Evolutionary conservation across 1,140 invertebrate species (phyloP).

Genomic region (Leptinotarsa defecta): DNA sequence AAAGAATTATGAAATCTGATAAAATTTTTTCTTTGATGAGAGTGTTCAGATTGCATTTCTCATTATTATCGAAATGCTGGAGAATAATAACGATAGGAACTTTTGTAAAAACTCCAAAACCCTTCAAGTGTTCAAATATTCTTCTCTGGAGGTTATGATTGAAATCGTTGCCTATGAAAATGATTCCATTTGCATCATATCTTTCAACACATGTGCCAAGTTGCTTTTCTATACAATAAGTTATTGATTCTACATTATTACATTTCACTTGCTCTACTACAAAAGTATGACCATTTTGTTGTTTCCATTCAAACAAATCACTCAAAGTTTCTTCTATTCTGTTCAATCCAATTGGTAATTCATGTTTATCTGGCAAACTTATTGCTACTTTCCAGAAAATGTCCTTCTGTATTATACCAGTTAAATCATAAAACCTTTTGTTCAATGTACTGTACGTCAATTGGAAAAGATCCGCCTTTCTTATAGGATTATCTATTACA

Average conservation of each 20-base stretch:
- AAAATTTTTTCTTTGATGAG: slow-evolving; percentile 39
- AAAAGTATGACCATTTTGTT: slow-evolving; percentile 31
- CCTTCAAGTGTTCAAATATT: slow-evolving; percentile 44
- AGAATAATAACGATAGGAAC: slow-evolving; percentile 47
- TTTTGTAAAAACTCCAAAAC: slow-evolving; percentile 41
- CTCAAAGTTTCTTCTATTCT: slow-evolving; percentile 54
- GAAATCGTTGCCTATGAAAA: slow-evolving; percentile 47
- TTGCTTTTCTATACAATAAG: slow-evolving; percentile 44
- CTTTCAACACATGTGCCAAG: slow-evolving; percentile 33
- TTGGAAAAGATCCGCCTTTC: slow-evolving; percentile 58
- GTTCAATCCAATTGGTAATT: slow-evolving; percentile 47
- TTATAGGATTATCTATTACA: slow-evolving; percentile 51
- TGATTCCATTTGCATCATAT: slow-evolving; percentile 45
- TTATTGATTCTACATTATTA: slow-evolving; percentile 32
- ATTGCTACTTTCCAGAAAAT: slow-evolving; percentile 73
- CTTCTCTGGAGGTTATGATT: slow-evolving; percentile 37
- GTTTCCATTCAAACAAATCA: slow-evolving; percentile 48
- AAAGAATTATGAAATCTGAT: slow-evolving; percentile 41
- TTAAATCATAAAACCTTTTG: slow-evolving; percentile 58
- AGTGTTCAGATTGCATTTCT: slow-evolving; percentile 28
- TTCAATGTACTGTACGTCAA: slow-evolving; percentile 58
- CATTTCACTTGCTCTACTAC: slow-evolving; percentile 39
- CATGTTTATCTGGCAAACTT: slow-evolving; percentile 60
- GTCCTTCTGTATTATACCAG: slow-evolving; percentile 59
- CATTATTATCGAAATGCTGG: slow-evolving; percentile 35